Conservation (phyloP, 2,888 invertebrate genomes). For the Ophonus ardosiacus region DNA sequence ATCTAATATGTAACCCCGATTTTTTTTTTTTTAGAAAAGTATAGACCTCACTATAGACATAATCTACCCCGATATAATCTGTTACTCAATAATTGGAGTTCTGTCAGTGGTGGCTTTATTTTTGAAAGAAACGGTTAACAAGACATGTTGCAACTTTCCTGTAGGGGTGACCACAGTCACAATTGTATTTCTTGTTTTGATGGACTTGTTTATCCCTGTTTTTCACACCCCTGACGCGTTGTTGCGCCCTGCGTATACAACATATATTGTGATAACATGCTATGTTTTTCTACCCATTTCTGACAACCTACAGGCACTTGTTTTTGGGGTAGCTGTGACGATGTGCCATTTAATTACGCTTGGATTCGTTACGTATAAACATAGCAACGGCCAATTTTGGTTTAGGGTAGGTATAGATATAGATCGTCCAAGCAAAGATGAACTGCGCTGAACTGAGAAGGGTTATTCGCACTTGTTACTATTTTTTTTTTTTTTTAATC, state of each 20-base stretch:
- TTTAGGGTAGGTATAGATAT: slow-evolving; percentile 73
- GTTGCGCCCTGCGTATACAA: slow-evolving; percentile 84
- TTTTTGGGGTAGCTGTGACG: slow-evolving; percentile 84
- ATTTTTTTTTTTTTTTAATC: too few species aligned
- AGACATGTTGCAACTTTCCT: slow-evolving; percentile 71
- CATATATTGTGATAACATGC: slow-evolving; percentile 86
- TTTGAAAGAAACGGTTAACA: slow-evolving; percentile 74
- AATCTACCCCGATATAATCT: slow-evolving; percentile 75
- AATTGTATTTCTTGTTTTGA: slow-evolving; percentile 74
- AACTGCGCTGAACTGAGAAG: too few species aligned
- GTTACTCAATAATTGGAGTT: slow-evolving; percentile 74
- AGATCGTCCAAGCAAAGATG: too few species aligned
- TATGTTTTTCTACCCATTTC: slow-evolving; percentile 91
- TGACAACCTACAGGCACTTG: slow-evolving; percentile 83
- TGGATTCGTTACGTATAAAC: slow-evolving; percentile 78
- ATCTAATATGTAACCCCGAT: slow-evolving; percentile 55
- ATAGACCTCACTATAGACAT: slow-evolving; percentile 64
- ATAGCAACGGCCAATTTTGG: slow-evolving; percentile 70
- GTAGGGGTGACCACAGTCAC: slow-evolving; percentile 74
- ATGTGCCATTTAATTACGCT: slow-evolving; percentile 81
- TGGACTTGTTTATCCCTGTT: slow-evolving; percentile 83
- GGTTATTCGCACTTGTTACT: too few species aligned
- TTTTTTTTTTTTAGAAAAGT: background rate
- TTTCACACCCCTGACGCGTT: slow-evolving; percentile 79
- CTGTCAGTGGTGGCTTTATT: slow-evolving; percentile 76